Evolutionary conservation across 2,888 invertebrate species (phyloP), one percentile per base, ranked within the genome.

Genomic region (Meiosimyza decipiens): DNA sequence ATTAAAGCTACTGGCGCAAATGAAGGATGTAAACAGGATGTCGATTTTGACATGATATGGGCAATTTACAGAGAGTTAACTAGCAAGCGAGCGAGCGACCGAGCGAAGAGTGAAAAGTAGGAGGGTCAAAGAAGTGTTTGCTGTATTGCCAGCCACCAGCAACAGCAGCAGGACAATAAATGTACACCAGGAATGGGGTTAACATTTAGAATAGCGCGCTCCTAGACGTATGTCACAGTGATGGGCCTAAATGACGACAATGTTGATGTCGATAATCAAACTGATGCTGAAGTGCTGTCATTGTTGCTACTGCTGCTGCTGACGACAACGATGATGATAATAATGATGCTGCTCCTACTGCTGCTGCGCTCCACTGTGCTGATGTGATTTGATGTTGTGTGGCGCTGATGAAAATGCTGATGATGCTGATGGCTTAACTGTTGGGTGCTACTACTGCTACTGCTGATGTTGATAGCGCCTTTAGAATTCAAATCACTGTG

Each of bases 381-480:
- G 40, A 40, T 40, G 40, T 33, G 49, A 15, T 66, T 15, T 7
- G 12, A 18, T 54, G n/a, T 49, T 18, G 11, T 64, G 55, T 52
- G 51, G 15, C 63, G 63, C 4, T 54, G 59, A 54, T 22, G 60
- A 22, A 47, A 15, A 55, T 64, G 67, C 12, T 67, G 33, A 69
- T 52, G 33, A 12, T 15, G 71, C 13, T 28, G 57, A 71, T 18
- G 55, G 51, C 52, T 64, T 71, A 63, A 57, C 62, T 51, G 51
- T 52, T 11, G 22, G 65, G n/a, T 33, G 40, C 54, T 40, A n/a
- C 22, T 51, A 9, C 28, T 18, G 15, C 16, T 18, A 16, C 28
- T 59, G 11, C 22, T 54, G n/a, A 54, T 54, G 55, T 9, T 18
- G 18, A 40, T 40, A 40, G 40, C 9, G 40, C 40, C 40, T 40